phyloP scores from a whole-genome alignment of 2,113 vertebrate genomes.

The Corythaeola cristata region DNA sequence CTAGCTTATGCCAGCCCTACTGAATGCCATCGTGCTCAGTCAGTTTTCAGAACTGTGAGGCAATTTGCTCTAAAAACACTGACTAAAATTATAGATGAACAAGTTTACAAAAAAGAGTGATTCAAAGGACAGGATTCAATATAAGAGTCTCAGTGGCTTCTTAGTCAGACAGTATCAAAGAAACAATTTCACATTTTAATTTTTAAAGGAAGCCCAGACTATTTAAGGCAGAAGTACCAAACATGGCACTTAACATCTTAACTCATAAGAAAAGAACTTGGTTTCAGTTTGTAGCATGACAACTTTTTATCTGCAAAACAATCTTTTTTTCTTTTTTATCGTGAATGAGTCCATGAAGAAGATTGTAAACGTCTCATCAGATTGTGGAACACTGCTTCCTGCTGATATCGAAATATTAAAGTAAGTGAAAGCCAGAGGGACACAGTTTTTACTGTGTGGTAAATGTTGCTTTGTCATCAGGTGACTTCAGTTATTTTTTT shows the following conservation, averaged over 20 bases:
- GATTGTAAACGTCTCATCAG: background rate
- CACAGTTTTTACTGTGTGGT: fast-evolving
- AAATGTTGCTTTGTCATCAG: background rate
- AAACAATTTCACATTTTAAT: background rate
- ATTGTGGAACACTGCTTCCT: background rate
- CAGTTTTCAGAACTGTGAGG: background rate
- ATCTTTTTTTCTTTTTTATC: background rate
- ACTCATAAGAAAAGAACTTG: background rate
- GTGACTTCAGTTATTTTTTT: background rate
- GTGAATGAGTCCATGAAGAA: background rate
- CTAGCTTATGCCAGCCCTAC: background rate
- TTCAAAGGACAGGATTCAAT: background rate
- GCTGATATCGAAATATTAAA: background rate
- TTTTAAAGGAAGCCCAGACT: background rate
- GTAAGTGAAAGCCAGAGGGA: background rate
- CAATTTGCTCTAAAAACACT: background rate
- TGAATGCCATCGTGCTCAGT: background rate
- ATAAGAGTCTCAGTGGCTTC: background rate
- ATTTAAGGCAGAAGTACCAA: background rate
- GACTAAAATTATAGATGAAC: background rate
- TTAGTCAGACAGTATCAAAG: background rate
- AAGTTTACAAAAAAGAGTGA: background rate
- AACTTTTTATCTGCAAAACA: background rate
- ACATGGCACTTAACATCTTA: background rate
- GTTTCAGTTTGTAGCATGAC: background rate